phyloP scores from a whole-genome alignment of 2,113 vertebrate genomes.

The Eretmochelys imbricata region DNA sequence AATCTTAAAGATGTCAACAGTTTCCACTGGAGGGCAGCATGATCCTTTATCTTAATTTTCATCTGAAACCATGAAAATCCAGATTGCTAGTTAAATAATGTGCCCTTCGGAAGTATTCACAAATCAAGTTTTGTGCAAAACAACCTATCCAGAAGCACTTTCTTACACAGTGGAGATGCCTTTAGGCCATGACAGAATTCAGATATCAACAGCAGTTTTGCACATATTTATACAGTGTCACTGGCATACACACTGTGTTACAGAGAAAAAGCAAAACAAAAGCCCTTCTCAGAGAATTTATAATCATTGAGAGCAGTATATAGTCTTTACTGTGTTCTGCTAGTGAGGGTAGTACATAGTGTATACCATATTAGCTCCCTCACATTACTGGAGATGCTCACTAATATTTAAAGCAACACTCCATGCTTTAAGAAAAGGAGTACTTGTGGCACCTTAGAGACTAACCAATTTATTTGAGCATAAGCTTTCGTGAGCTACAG shows the following conservation, averaged over 20 bases:
- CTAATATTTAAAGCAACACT: background rate
- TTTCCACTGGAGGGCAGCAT: background rate
- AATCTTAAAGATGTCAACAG: background rate
- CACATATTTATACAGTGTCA: background rate
- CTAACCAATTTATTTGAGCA: no score
- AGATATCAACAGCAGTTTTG: background rate
- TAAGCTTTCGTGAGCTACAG: no score
- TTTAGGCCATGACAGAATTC: background rate
- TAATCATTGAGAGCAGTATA: background rate
- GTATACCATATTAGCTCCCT: background rate
- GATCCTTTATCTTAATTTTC: background rate
- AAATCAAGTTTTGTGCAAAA: background rate
- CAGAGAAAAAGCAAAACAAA: background rate
- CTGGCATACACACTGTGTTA: background rate
- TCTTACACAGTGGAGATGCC: background rate
- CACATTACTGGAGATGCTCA: fast-evolving
- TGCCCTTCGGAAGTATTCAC: background rate
- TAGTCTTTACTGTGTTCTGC: background rate
- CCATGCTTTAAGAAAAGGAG: background rate
- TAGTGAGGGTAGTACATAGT: background rate
- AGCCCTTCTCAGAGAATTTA: background rate
- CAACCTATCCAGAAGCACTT: background rate
- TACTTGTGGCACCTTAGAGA: no score
- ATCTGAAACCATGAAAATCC: background rate
- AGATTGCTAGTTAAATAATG: background rate